phyloP scores from a whole-genome alignment of 2,113 vertebrate species.

The Sander vitreus region DNA sequence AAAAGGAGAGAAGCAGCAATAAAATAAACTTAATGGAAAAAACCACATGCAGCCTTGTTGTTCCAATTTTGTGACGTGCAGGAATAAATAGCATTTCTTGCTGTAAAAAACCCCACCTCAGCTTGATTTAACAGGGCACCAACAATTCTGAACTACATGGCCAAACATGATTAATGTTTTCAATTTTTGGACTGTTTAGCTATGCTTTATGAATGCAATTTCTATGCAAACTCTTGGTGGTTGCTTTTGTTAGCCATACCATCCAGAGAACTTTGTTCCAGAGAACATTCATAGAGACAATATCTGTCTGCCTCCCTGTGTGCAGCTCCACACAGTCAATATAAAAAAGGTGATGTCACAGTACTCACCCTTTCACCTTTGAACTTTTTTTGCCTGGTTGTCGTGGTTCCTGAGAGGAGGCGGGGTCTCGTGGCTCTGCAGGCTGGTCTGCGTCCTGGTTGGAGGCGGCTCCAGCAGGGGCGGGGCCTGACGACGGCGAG shows the following conservation, averaged over 20 bases:
- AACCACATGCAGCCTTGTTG: constrained; percentile 31
- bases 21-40: constrained; percentile 44
- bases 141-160: constrained; percentile 45
- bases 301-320: not conserved
- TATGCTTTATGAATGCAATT: constrained; percentile 36
- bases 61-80: constrained; percentile 28
- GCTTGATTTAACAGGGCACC: constrained; percentile 21
- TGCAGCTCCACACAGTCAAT: no score
- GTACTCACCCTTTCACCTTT: constrained; percentile 96
- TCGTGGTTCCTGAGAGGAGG: constrained; percentile 93
- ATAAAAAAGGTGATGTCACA: not conserved
- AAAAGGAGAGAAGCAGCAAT: constrained; percentile 29
- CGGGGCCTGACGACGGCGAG: constrained; percentile 85
- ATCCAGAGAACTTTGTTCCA: not conserved
- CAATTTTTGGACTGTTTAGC: constrained; percentile 46
- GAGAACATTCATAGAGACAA: not conserved
- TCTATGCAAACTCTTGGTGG: constrained; percentile 51
- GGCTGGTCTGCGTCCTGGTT: constrained; percentile 88
- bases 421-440: constrained; percentile 86
- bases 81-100: constrained; percentile 40
- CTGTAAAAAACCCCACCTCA: not conserved
- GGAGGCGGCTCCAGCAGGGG: constrained; percentile 91
- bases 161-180: constrained; percentile 45
- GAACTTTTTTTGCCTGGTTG: constrained; percentile 97
- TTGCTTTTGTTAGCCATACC: not conserved